A percentile compares a stretch with the other conserved stretches of the same genome.
These are phyloP conservation scores for Silurus lanzhouensis DNA, from an alignment of 2,797 vertebrate genomes.

Conservation along the genomic window DNA sequence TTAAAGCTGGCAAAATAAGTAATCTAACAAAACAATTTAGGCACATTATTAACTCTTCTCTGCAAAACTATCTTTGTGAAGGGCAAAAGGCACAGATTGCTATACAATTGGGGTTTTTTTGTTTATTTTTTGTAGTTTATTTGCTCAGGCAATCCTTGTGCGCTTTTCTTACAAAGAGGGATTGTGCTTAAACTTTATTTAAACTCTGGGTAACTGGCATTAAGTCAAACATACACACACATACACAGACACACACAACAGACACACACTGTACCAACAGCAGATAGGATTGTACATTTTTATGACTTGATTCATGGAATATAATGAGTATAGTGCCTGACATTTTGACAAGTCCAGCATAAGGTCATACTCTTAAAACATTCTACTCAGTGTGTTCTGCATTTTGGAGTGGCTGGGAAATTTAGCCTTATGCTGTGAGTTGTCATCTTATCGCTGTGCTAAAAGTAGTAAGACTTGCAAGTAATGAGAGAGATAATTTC, in stretches of 20 bases:
- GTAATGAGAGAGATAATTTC: neutral
- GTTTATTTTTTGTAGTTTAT: conserved; percentile 3
- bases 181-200: neutral
- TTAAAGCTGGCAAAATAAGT: conserved; percentile 89
- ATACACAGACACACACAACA: neutral
- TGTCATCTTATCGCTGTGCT: neutral
- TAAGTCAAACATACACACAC: neutral
- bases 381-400: neutral
- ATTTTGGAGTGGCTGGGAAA: conserved; percentile 7
- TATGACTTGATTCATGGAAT: conserved; percentile 21
- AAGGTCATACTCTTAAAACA: conserved; percentile 34
- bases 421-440: conserved; percentile 25
- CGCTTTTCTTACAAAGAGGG: neutral
- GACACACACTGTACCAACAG: conserved; percentile 3
- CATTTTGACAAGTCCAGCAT: conserved; percentile 4
- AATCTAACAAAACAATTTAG: conserved; percentile 83
- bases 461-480: neutral
- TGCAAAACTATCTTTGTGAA: conserved; percentile 64
- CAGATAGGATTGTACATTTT: conserved; percentile 19
- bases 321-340: conserved; percentile 20
- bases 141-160: too few species aligned
- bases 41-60: conserved; percentile 87
- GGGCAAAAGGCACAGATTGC: conserved; percentile 56
- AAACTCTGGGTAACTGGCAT: conserved; percentile 24
- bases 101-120: conserved; percentile 31